Percentiles rank a stretch among this genome's conserved stretches.
phyloP scores from a whole-genome alignment of 1,140 invertebrate species.

The Drosophila pachea region DNA sequence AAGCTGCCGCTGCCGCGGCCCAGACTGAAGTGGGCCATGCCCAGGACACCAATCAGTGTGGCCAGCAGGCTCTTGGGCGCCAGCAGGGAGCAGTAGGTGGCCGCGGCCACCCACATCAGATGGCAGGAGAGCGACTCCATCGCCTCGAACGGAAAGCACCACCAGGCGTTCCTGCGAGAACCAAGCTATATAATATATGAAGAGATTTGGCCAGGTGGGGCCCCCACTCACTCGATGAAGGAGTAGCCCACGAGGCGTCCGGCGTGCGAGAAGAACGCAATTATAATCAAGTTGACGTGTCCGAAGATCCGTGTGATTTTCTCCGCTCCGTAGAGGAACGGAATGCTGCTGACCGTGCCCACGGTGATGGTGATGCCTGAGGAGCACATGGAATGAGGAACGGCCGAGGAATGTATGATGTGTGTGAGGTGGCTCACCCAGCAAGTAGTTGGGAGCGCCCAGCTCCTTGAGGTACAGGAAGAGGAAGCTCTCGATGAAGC shows the following conservation, averaged over 20 bases:
- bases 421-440: conserved; percentile 84
- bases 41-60: conserved; percentile 89
- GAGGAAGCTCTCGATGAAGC: conserved; percentile 91
- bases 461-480: conserved; percentile 91
- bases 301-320: conserved; percentile 89
- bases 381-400: background rate
- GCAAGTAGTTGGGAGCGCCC: conserved; percentile 87
- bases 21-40: conserved; percentile 90
- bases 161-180: conserved; percentile 86
- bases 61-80: conserved; percentile 89
- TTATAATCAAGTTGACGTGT: conserved; percentile 89
- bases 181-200: conserved; percentile 19
- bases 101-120: conserved; percentile 92
- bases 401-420: conserved; percentile 20
- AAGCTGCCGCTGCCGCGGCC: conserved; percentile 90
- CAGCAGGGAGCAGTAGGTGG: conserved; percentile 89
- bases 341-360: conserved; percentile 87
- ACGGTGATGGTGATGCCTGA: conserved; percentile 88
- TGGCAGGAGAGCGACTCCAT: conserved; percentile 92
- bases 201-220: conserved; percentile 50
- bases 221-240: conserved; percentile 85
- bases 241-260: conserved; percentile 89
- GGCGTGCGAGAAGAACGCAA: conserved; percentile 90
- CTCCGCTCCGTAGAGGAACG: conserved; percentile 89
- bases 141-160: conserved; percentile 91